phyloP scores from a whole-genome alignment of 1,140 invertebrate species.

The Cyrtorhinus lividipennis region DNA sequence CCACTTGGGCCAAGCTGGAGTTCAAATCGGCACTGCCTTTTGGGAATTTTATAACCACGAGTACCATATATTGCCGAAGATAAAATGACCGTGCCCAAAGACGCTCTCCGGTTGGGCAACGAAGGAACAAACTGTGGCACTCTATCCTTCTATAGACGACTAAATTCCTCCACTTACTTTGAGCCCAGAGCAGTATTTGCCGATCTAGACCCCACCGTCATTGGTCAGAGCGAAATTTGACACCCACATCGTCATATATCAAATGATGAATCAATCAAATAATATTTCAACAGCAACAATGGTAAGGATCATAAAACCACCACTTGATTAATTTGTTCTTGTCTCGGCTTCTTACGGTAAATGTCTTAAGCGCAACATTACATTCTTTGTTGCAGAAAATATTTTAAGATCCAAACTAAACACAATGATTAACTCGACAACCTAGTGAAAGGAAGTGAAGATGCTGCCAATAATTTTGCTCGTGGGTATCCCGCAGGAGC shows the following conservation, averaged over 20 bases:
- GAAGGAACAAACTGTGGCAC: not conserved
- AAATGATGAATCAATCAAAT: too few relatives aligned
- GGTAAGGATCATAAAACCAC: too few relatives aligned
- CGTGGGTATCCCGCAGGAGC: slow-evolving; percentile 47
- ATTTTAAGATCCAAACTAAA: slow-evolving; percentile 38
- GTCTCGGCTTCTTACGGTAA: too few relatives aligned
- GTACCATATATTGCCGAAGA: too few relatives aligned
- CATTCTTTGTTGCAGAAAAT: too few relatives aligned
- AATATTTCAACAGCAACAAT: too few relatives aligned
- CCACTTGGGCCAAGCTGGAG: slow-evolving; percentile 77
- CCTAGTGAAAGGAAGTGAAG: slow-evolving; percentile 69
- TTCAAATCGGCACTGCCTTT: slow-evolving; percentile 76
- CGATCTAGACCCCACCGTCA: slow-evolving; percentile 14
- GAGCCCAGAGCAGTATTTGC: not conserved
- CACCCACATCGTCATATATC: slow-evolving; percentile 55
- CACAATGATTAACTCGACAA: slow-evolving; percentile 44
- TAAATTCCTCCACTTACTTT: not conserved
- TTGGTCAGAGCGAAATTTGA: too few relatives aligned
- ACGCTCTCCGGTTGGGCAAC: too few relatives aligned
- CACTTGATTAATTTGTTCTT: too few relatives aligned
- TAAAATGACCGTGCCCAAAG: too few relatives aligned
- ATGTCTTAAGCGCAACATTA: too few relatives aligned
- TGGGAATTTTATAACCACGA: slow-evolving; percentile 81
- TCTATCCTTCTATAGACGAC: not conserved
- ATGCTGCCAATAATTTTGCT: slow-evolving; percentile 76